These are phyloP conservation scores for Mythimna ferrago DNA, from an alignment of 2,888 invertebrate species.

Conservation along the genomic window DNA sequence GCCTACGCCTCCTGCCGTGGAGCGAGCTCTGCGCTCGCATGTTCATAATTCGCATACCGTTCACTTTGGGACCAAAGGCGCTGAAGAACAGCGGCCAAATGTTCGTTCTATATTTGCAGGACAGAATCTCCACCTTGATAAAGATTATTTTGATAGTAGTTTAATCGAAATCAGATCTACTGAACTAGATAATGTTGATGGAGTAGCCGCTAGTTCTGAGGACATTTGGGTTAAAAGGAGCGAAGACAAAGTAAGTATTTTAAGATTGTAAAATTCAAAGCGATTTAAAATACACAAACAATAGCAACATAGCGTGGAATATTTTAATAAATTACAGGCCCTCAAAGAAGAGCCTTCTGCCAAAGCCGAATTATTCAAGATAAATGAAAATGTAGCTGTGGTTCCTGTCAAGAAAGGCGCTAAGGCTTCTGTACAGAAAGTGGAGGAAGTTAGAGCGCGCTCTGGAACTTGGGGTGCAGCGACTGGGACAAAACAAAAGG, in stretches of 20 bases:
- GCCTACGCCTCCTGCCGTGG: conserved; percentile 81
- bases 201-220: conserved; percentile 91
- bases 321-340: conserved; percentile 63
- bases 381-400: conserved; percentile 44
- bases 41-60: conserved; percentile 92
- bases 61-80: conserved; percentile 92
- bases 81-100: conserved; percentile 90
- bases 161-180: conserved; percentile 95
- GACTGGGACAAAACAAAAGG: conserved; percentile 74
- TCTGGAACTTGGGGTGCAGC: conserved; percentile 92
- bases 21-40: conserved; percentile 86
- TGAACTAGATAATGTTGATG: conserved; percentile 85
- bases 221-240: conserved; percentile 93
- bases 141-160: conserved; percentile 95
- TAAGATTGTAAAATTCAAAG: not conserved
- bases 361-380: conserved; percentile 48
- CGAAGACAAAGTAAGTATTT: conserved; percentile 90
- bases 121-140: conserved; percentile 93
- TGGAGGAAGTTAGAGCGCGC: conserved; percentile 85
- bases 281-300: not conserved
- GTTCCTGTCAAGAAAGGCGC: conserved; percentile 44
- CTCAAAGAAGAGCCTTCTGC: conserved; percentile 58
- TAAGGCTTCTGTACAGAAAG: conserved; percentile 46
- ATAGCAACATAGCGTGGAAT: not conserved
- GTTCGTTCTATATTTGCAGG: conserved; percentile 91